phyloP scores from a whole-genome alignment of 2,113 vertebrate genomes.

The Romanogobio albipinnatus region DNA sequence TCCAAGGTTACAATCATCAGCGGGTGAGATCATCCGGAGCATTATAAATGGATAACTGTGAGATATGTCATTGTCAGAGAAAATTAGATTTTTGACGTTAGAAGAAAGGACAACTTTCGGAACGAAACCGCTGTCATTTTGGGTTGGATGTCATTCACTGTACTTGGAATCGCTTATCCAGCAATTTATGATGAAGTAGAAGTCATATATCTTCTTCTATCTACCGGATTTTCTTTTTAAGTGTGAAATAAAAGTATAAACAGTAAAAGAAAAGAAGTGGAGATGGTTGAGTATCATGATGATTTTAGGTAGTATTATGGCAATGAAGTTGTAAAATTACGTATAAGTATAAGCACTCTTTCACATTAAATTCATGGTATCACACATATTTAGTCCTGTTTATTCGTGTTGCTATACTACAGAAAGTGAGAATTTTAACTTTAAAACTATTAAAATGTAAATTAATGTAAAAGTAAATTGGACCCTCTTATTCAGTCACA shows the following conservation, averaged over 20 bases:
- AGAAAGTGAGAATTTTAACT: no score
- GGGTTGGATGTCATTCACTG: conserved; percentile 18
- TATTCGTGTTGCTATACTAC: no score
- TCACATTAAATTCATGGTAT: no score
- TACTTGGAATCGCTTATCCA: conserved; percentile 14
- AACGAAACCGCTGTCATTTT: conserved; percentile 8
- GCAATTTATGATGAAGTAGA: not conserved
- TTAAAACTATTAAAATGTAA: no score
- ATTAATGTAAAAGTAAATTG: no score
- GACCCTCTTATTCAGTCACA: no score
- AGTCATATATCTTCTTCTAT: not conserved
- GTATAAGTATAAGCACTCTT: no score
- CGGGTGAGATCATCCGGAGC: conserved; percentile 14
- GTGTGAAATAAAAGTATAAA: not conserved
- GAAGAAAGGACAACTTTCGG: conserved; percentile 10
- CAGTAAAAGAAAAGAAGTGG: not conserved
- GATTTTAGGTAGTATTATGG: no score
- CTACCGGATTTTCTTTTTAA: not conserved
- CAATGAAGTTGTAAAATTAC: no score
- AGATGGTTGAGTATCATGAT: no score
- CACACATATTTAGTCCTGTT: no score
- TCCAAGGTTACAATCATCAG: conserved; percentile 23
- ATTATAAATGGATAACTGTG: conserved; percentile 33
- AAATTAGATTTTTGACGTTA: not conserved
- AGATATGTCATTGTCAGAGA: conserved; percentile 8